Percentiles rank a stretch among this genome's conserved stretches.
These are phyloP conservation scores for Smittia sp. DNA, from an alignment of 2,888 invertebrate species.

Conservation along the genomic window DNA sequence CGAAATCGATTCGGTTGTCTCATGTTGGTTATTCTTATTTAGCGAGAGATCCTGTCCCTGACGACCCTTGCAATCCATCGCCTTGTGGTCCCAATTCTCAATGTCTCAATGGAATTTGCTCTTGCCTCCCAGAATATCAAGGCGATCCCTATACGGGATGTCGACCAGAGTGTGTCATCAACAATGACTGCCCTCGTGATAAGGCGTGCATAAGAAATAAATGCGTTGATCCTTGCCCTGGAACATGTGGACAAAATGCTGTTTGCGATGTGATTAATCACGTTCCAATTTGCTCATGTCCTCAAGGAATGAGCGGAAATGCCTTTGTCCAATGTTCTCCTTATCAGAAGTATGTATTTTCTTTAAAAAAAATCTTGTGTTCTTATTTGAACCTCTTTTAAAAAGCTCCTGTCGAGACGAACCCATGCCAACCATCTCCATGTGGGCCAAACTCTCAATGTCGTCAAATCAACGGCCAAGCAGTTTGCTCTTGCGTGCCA, in stretches of 20 bases:
- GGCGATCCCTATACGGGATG: conserved; percentile 70
- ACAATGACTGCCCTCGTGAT: conserved; percentile 61
- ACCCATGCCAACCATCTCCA: conserved; percentile 72
- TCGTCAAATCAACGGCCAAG: conserved; percentile 56
- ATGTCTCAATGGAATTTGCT: conserved; percentile 64
- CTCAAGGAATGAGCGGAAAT: conserved; percentile 64
- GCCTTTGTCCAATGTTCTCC: conserved; percentile 64
- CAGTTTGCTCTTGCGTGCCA: conserved; percentile 70
- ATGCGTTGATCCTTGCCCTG: conserved; percentile 61
- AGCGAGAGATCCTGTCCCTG: conserved; percentile 47
- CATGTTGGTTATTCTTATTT: conserved; percentile 51
- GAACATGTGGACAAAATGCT: conserved; percentile 63
- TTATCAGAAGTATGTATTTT: conserved; percentile 45
- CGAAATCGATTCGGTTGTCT: too few species aligned
- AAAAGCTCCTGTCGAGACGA: conserved; percentile 54
- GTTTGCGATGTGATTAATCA: conserved; percentile 60
- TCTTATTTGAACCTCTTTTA: conserved; percentile 45
- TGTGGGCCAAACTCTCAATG: conserved; percentile 77
- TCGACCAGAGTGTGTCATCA: conserved; percentile 67
- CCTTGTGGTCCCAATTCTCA: conserved; percentile 70
- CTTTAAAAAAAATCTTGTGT: conserved; percentile 47
- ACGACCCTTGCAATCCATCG: conserved; percentile 63
- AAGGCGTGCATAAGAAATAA: conserved; percentile 62
- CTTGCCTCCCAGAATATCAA: conserved; percentile 62
- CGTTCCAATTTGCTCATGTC: conserved; percentile 61